phyloP scores from a whole-genome alignment of 2,797 vertebrate genomes.

The Okamejei kenojei region DNA sequence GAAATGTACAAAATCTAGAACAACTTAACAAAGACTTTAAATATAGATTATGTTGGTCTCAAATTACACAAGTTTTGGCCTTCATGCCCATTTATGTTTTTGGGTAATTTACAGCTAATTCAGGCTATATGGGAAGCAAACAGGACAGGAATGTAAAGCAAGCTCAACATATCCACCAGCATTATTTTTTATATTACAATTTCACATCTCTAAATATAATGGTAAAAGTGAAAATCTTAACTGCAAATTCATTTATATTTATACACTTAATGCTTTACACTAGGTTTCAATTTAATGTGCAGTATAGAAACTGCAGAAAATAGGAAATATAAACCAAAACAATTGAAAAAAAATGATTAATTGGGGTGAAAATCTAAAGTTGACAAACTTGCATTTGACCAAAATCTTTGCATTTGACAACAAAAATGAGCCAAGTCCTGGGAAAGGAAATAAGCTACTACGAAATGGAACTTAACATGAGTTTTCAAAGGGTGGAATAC shows the following conservation, averaged over 20 bases:
- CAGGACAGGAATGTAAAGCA: conserved; percentile 20
- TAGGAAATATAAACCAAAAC: background rate
- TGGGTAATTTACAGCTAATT: conserved; percentile 5
- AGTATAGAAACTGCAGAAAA: background rate
- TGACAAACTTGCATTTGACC: background rate
- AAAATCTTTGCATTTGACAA: background rate
- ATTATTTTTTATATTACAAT: background rate
- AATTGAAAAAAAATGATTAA: background rate
- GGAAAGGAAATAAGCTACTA: background rate
- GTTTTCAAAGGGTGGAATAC: background rate
- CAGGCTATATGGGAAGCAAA: background rate
- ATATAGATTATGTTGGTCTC: conserved; percentile 34
- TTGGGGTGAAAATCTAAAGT: background rate
- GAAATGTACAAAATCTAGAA: background rate
- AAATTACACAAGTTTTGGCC: conserved; percentile 28
- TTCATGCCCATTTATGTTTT: background rate
- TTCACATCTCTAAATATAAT: background rate
- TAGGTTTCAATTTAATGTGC: background rate
- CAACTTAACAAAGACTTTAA: conserved; percentile 23
- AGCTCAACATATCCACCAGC: conserved; percentile 13
- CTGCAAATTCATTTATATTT: background rate
- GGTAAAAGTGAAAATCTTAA: background rate
- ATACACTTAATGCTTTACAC: background rate
- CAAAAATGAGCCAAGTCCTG: background rate
- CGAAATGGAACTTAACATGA: background rate